These are phyloP conservation scores for Pseudopleuronectes americanus DNA, from an alignment of 2,797 vertebrate genomes.

Conservation along the genomic window DNA sequence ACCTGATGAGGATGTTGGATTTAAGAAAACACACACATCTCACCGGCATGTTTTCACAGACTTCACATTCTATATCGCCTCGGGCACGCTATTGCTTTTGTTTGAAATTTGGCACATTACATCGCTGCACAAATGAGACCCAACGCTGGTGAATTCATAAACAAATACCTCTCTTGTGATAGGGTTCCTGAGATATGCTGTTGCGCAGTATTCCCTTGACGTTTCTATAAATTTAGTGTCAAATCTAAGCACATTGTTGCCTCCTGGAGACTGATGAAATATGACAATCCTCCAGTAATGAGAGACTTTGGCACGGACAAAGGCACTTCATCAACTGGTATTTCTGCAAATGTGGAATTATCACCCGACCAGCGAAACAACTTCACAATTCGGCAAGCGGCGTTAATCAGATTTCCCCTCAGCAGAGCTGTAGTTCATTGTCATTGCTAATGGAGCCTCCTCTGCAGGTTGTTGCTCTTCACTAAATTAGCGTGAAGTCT, in stretches of 20 bases:
- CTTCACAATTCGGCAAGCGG: constrained; percentile 75
- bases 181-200: constrained; percentile 43
- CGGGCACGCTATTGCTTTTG: constrained; percentile 67
- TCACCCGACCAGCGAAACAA: constrained; percentile 74
- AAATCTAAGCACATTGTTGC: constrained; percentile 39
- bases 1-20: constrained; percentile 62
- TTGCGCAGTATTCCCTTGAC: constrained; percentile 48
- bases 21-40: constrained; percentile 51
- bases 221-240: constrained; percentile 64
- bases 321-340: constrained; percentile 69
- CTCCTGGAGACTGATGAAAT: constrained; percentile 56
- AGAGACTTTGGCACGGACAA: constrained; percentile 73
- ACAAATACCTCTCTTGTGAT: constrained; percentile 71
- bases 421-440: constrained; percentile 82
- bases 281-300: constrained; percentile 64
- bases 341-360: constrained; percentile 78
- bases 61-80: constrained; percentile 52
- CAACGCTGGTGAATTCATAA: constrained; percentile 70
- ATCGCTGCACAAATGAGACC: constrained; percentile 63
- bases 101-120: constrained; percentile 71
- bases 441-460: constrained; percentile 86
- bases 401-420: constrained; percentile 82
- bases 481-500: constrained; percentile 86
- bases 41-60: constrained; percentile 45
- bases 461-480: constrained; percentile 84